Base-by-base conservation (phyloP, 2,888 invertebrate species). In the Meiosimyza platycephala region DNA sequence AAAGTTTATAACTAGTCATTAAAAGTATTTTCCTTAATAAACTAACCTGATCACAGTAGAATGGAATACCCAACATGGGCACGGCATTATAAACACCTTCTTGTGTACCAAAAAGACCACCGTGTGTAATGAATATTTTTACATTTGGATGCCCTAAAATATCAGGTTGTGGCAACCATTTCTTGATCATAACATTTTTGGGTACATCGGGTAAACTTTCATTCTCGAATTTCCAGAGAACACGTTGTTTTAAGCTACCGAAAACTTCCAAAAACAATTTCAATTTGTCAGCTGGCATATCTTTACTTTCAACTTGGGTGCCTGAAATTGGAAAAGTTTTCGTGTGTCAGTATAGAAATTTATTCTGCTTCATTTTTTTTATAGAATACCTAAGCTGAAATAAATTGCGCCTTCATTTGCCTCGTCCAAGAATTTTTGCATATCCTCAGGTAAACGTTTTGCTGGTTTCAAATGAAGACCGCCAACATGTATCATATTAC, bases 121-220 rank as follows among this genome's bases (percentile, higher is more conserved):
- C 89, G 72, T 89, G 89, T 0, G 88, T 86, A 28, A 89, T 88
- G 74, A 89, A 89, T 0, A 87, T 81, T 74, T 86, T 87, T 1
- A 88, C 79, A 75, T 88, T 87, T 1, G 81, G 85, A 81, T 89
- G 89, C 5, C 86, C 88, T 80, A 87, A 74, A 16, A 90, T 86
- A 77, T 89, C 89, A 62, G 85, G 84, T 78, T 90, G 90, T 0
- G 90, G 90, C 72, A 90, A 77, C 90, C 90, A 90, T 54, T 88
- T 87, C n/a, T 84, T 83, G 12, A 89, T 76, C 80, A 88, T 85
- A 0, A 90, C 83, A 79, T 89, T 89, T 15, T 76, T 70, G 0
- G 89, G 87, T 74, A 88, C 68, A 67, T 86, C 78, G 2, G 81
- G 78, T 16, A 86, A 79, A 3, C 79, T 81, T 47, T 88, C 87